Evolutionary conservation across 2,113 vertebrate species (phyloP).

Genomic region (Triplophysa rosa): DNA sequence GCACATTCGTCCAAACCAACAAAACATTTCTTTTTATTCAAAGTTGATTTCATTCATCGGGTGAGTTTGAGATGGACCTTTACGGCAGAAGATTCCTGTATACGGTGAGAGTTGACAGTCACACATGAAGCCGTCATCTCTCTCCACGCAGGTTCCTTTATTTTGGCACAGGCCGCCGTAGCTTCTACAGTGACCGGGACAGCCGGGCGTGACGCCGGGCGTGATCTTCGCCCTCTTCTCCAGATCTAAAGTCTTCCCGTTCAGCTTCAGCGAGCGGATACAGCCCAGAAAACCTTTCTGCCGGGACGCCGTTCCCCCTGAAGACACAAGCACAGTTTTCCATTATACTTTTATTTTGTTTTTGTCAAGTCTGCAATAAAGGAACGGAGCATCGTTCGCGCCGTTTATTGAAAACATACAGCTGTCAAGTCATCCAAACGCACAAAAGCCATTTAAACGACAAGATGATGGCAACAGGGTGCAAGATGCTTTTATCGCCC

Average conservation of each 20-base stretch:
- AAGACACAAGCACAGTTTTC: constrained; percentile 30
- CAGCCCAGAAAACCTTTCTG: constrained; percentile 93
- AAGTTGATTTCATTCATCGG: background rate
- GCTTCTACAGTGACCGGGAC: constrained; percentile 90
- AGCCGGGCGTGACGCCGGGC: constrained; percentile 86
- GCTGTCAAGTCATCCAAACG: constrained; percentile 25
- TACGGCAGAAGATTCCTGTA: constrained; percentile 84
- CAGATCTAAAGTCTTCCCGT: constrained; percentile 85
- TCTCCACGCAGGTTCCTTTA: constrained; percentile 83
- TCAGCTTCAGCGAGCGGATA: constrained; percentile 87
- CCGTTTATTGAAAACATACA: constrained; percentile 28
- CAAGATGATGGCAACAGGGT: constrained; percentile 39
- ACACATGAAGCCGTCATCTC: constrained; percentile 83
- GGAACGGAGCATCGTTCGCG: background rate
- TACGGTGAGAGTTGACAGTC: constrained; percentile 84
- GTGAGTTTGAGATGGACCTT: constrained; percentile 70
- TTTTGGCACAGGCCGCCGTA: constrained; percentile 88
- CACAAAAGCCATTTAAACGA: constrained; percentile 37
- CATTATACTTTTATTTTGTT: background rate
- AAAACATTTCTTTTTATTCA: too few species aligned
- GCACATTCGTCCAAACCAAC: too few species aligned
- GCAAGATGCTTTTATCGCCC: constrained; percentile 36
- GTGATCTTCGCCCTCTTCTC: constrained; percentile 88
- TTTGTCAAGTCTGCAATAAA: constrained; percentile 9
- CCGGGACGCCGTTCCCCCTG: constrained; percentile 92